A percentile compares a stretch with the other conserved stretches of the same genome.
These are phyloP conservation scores for Falcunculus frontatus DNA, from an alignment of 2,113 vertebrate species.

Conservation along the genomic window DNA sequence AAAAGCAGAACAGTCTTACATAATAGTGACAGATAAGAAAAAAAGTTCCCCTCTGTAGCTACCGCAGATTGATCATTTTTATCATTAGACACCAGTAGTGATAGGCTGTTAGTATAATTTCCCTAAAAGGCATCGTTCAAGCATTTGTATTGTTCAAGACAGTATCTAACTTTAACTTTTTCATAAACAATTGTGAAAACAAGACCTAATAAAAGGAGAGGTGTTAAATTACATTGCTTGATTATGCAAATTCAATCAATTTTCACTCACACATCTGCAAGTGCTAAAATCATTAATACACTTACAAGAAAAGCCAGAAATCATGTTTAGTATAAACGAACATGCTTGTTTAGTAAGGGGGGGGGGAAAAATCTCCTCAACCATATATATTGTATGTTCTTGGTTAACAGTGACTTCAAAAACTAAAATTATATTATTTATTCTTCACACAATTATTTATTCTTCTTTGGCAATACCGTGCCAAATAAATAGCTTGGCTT, in stretches of 20 bases:
- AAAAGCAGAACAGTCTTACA: conserved; percentile 30
- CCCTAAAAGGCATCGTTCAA: neutral
- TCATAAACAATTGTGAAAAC: neutral
- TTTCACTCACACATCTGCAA: neutral
- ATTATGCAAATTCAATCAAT: neutral
- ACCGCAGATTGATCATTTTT: neutral
- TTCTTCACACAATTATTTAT: neutral
- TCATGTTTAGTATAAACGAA: neutral
- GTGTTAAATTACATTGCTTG: neutral
- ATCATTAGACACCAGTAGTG: neutral
- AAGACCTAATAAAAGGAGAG: neutral
- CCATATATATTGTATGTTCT: neutral
- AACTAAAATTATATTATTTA: neutral
- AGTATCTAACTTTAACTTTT: neutral
- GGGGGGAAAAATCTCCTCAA: neutral
- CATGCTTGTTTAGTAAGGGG: neutral
- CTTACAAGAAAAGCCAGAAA: neutral
- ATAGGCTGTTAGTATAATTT: neutral
- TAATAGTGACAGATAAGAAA: neutral
- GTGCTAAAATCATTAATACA: neutral
- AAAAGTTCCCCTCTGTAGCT: neutral
- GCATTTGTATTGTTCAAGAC: neutral
- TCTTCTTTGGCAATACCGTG: neutral
- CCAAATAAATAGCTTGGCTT: neutral
- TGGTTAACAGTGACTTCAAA: neutral